Evolutionary conservation across 1,140 invertebrate species (phyloP), one percentile per base, ranked within the genome.

Genomic region (Aethina tumida): DNA sequence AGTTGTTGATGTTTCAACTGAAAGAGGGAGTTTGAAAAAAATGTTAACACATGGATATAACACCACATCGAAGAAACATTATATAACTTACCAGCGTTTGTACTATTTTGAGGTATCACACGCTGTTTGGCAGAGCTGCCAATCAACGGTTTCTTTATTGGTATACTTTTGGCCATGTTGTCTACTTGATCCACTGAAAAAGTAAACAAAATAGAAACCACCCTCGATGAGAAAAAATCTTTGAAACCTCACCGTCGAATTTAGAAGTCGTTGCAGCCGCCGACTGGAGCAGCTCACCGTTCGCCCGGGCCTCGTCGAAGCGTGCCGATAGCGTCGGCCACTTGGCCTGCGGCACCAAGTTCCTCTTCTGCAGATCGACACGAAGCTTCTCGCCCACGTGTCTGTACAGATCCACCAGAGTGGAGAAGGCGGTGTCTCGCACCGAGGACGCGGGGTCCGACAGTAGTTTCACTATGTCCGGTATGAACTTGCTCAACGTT

Each of bases 301-400:
- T 78, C 20, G 74, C 74, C 50, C 77, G 78, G 15, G 87, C 72
- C 60, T 93, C 86, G 64, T 94, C 89, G 65, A 96, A 94, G 60
- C 83, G 87, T 36, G 78, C 73, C 48, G 85, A 77, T 12, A 95
- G 60, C 44, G 75, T 56, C 36, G 72, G 75, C 61, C 91, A 76
- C 77, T 89, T 94, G 9, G 81, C 70, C 28, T 79, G 74, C 5
- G 87, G 83, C 35, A 95, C 73, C 25, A 77, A 63, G 50, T 86
- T 77, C 55, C 89, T 89, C 56, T 79, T 82, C 49, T 79, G 72
- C 33, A 97, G 65, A 64, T 96, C 91, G 27, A 74, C 63, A 47
- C 89, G 63, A 28, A 97, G 67, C 62, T 81, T 76, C 59, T 97
- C 92, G 46, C 92, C 92, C 31, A 95, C 87, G 63, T 95, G 90